Conservation (phyloP, 2,888 invertebrate genomes). For the Heteropelma amictum region DNA sequence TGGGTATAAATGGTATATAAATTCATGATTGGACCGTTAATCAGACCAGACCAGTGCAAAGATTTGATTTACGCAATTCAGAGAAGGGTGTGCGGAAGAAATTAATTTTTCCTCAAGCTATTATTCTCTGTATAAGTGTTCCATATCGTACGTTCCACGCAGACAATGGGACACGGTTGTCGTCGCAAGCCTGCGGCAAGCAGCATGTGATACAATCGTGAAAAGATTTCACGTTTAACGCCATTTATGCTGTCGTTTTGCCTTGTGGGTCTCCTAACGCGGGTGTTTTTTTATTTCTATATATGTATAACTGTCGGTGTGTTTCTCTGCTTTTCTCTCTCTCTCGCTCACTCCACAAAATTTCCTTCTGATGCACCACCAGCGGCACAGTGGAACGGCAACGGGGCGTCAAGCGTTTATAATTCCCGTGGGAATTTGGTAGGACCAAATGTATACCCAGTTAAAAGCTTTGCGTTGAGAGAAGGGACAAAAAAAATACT, state of each 20-base stretch:
- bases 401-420: conserved; percentile 50
- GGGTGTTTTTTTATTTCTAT: conserved; percentile 45
- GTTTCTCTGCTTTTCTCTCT: conserved; percentile 39
- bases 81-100: background rate
- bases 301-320: conserved; percentile 39
- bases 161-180: conserved; percentile 47
- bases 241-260: conserved; percentile 50
- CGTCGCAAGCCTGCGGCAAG: conserved; percentile 17
- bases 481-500: conserved; percentile 2
- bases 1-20: too few relatives aligned
- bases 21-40: too few relatives aligned
- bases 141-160: background rate
- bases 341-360: conserved; percentile 48
- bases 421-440: conserved; percentile 52
- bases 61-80: conserved; percentile 37
- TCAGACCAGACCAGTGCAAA: conserved; percentile 14
- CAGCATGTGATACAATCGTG: conserved; percentile 49
- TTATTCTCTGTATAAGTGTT: background rate
- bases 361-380: conserved; percentile 46
- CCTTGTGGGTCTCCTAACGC: conserved; percentile 35
- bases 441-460: conserved; percentile 51
- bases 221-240: conserved; percentile 54
- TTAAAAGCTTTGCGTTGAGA: conserved; percentile 42
- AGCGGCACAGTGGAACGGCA: conserved; percentile 38
- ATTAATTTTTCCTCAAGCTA: conserved; percentile 22